Base-by-base conservation (phyloP, 2,888 invertebrate species). In the Drosophila demipolita region DNA sequence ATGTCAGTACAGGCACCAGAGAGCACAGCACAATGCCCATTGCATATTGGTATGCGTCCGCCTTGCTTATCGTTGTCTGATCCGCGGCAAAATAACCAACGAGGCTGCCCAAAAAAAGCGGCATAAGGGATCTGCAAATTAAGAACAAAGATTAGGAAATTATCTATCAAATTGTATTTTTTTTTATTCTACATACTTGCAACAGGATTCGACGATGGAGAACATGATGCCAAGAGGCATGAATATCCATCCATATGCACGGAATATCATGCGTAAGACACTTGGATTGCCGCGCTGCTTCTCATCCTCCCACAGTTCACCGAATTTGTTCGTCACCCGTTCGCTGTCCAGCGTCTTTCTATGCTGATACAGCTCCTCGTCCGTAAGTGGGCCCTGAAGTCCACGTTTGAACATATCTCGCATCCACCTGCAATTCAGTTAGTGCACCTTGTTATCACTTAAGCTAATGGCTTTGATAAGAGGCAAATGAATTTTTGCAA, bases 41-140 rank as follows among this genome's bases (percentile, higher is more conserved):
- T 0, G 96, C 96, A 91, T 95, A 96, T 17, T 95, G 86, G 84
- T 96, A 96, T 0, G 96, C 96, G 17, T 95, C 93, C 0, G 94
- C 82, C 23, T 93, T 89, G 1, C 93, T 92, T 12, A 95, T 92
- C 0, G 94, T 93, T 0, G 91, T 93, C 35, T 95, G 95, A 0
- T 94, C 94, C 2, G 81, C 78, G 17, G 87, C 92, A 90, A 96
- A 96, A 79, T 95, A 96, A 0, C 94, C 94, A n/a, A 96, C 95
- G n/a, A 96, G 91, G 5, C 94, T 94, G 66, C 95, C 96, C 5
- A 96, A 93, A 73, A 95, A 95, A 79, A 95, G 87, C 3, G 96
- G 96, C 88, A 95, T 95, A 5, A 94, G 92, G 75, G 95, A 93
- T 89, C 96, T 96, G 76, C 2, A 71, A 45, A 70, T n/a, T 9